Conservation (phyloP, 2,797 vertebrate species). For the Danio choprae region DNA sequence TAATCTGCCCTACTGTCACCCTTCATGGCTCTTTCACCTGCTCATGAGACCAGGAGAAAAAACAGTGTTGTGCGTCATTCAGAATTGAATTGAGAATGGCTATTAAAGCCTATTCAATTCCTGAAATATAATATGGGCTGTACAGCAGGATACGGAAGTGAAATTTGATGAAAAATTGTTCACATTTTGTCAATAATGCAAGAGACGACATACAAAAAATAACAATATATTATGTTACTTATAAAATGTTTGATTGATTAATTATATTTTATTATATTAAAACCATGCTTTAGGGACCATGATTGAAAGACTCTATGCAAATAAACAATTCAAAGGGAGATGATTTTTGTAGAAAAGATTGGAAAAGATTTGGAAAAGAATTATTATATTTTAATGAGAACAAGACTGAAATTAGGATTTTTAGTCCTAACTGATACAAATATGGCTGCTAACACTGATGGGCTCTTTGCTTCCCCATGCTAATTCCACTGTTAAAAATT, state of each 20-base stretch:
- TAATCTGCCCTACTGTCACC: constrained; percentile 50
- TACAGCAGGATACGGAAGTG: neutral
- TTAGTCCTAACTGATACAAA: too few relatives aligned
- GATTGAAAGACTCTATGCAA: neutral
- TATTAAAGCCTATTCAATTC: neutral
- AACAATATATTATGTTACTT: neutral
- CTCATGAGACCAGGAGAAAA: constrained; percentile 10
- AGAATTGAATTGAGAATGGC: neutral
- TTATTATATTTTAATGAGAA: too few relatives aligned
- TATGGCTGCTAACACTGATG: too few relatives aligned
- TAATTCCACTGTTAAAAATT: too few relatives aligned
- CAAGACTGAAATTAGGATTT: too few relatives aligned
- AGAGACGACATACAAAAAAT: too few relatives aligned
- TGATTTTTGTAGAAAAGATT: too few relatives aligned
- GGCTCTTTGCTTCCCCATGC: too few relatives aligned
- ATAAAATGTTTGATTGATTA: neutral
- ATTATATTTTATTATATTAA: neutral
- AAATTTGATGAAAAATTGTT: neutral
- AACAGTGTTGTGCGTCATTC: constrained; percentile 6
- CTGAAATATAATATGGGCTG: neutral
- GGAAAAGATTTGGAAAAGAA: too few relatives aligned
- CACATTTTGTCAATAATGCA: too few relatives aligned
- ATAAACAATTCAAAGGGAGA: neutral
- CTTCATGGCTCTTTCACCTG: constrained; percentile 42
- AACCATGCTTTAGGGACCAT: neutral